Conservation (phyloP, 2,113 vertebrate genomes). For the Alces alces region DNA sequence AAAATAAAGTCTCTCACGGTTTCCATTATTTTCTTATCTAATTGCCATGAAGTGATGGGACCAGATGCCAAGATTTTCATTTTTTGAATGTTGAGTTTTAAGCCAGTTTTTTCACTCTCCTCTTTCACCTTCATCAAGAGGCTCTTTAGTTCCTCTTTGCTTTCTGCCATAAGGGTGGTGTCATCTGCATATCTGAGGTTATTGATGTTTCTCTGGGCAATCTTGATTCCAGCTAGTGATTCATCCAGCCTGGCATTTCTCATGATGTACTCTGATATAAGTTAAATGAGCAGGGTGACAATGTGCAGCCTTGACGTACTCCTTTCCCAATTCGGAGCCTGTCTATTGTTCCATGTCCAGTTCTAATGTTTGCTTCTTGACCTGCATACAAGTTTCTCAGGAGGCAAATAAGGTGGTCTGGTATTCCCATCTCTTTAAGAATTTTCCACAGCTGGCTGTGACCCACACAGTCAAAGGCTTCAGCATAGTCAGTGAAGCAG, state of each 20-base stretch:
- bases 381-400: background rate
- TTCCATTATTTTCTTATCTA: background rate
- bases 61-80: background rate
- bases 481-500: background rate
- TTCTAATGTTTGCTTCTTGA: background rate
- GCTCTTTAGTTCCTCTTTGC: background rate
- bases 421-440: background rate
- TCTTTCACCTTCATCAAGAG: background rate
- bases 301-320: background rate
- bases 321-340: background rate
- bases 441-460: background rate
- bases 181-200: background rate
- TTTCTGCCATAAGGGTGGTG: background rate
- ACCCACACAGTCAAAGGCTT: background rate
- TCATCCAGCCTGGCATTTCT: background rate
- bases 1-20: background rate
- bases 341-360: background rate
- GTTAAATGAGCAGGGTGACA: background rate
- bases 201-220: background rate
- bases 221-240: background rate
- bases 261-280: background rate
- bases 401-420: background rate
- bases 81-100: background rate
- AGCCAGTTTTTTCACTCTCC: background rate
- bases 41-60: background rate